phyloP scores from a whole-genome alignment of 2,113 vertebrate species.

The Megatriorchis doriae region DNA sequence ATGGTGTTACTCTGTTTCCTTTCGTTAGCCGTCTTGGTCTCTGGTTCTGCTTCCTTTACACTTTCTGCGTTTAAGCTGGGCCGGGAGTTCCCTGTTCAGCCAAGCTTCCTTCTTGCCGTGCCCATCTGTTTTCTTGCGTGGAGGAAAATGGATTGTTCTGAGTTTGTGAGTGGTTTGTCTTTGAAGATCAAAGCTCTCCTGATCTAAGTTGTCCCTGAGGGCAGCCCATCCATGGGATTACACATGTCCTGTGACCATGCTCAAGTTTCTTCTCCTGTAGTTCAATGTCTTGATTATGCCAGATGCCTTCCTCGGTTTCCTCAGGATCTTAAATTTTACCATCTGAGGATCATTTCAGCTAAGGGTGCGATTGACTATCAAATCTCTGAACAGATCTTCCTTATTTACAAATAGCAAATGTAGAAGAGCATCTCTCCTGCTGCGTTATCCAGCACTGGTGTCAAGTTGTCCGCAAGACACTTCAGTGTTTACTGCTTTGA shows the following conservation, averaged over 20 bases:
- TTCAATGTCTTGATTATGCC: not conserved
- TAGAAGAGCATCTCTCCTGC: not conserved
- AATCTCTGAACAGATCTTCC: not conserved
- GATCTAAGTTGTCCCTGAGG: rapidly evolving
- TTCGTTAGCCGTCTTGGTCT: too few relatives aligned
- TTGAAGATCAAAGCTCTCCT: not conserved
- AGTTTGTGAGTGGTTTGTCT: not conserved
- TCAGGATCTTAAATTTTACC: not conserved
- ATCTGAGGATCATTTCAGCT: not conserved
- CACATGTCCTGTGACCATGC: not conserved
- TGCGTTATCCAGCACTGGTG: not conserved
- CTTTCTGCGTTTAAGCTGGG: not conserved
- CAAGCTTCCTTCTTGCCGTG: not conserved
- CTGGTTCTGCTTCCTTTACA: not conserved
- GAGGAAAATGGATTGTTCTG: not conserved
- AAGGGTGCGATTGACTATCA: not conserved
- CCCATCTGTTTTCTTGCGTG: not conserved
- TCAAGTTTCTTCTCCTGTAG: not conserved
- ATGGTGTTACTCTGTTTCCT: not conserved
- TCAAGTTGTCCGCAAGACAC: not conserved
- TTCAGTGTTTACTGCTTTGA: not conserved
- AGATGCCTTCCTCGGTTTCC: not conserved
- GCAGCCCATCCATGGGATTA: not conserved
- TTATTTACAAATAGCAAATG: not conserved
- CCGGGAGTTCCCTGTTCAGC: not conserved